Evolutionary conservation across 2,888 invertebrate species (phyloP).

Genomic region (Caenorhabditis imperialis): DNA sequence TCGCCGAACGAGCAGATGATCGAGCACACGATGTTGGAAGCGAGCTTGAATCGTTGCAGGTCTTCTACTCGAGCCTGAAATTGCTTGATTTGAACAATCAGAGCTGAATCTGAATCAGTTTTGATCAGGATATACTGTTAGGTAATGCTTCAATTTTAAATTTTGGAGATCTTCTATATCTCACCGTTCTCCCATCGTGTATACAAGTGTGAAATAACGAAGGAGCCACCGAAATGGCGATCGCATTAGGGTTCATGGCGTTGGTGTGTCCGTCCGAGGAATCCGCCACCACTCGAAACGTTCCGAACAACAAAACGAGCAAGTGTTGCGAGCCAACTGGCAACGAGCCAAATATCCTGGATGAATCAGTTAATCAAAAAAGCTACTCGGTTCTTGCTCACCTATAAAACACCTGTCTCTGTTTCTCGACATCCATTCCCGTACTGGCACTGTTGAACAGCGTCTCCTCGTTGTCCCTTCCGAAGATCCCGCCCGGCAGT

Average conservation of each 20-base stretch:
- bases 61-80: conserved; percentile 93
- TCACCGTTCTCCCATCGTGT: conserved; percentile 86
- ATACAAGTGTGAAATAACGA: conserved; percentile 97
- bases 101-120: conserved; percentile 1
- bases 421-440: conserved; percentile 84
- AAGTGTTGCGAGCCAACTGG: conserved; percentile 92
- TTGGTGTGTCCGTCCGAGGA: conserved; percentile 91
- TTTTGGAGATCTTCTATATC: too few species aligned
- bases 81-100: neutral
- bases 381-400: conserved; percentile 78
- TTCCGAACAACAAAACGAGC: conserved; percentile 94
- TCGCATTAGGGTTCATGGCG: conserved; percentile 94
- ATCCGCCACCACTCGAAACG: conserved; percentile 93
- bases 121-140: too few species aligned
- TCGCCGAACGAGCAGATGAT: conserved; percentile 93
- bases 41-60: conserved; percentile 90
- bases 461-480: conserved; percentile 90
- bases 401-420: conserved; percentile 93
- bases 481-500: conserved; percentile 96
- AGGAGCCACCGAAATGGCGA: conserved; percentile 94
- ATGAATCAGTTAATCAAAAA: too few species aligned
- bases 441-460: conserved; percentile 90
- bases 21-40: conserved; percentile 95
- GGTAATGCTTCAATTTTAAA: too few species aligned
- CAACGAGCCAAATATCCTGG: conserved; percentile 87